Conservation (phyloP, 2,888 invertebrate species). For the Leptinotarsa juncta region DNA sequence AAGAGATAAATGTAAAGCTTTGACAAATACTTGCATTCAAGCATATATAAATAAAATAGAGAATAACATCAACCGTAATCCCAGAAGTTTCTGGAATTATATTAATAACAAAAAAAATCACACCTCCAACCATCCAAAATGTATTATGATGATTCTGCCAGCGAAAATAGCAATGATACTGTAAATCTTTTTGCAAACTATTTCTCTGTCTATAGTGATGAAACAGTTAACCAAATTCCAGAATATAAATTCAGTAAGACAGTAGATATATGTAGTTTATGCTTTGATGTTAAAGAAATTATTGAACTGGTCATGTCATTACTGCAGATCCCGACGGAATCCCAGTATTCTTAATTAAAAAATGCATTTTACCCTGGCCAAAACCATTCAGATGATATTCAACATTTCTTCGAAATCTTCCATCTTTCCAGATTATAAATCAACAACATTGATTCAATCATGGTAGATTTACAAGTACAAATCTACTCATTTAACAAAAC, state of each 20-base stretch:
- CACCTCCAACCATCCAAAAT: not conserved
- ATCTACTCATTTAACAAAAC: too few species aligned
- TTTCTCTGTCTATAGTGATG: not conserved
- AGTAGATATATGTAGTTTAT: too few species aligned
- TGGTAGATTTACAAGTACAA: too few species aligned
- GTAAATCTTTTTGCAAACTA: not conserved
- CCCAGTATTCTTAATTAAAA: not conserved
- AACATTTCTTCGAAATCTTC: not conserved
- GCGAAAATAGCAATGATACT: not conserved
- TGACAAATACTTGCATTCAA: not conserved
- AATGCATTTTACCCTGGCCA: too few species aligned
- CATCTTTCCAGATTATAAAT: too few species aligned
- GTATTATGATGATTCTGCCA: not conserved
- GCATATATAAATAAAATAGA: not conserved
- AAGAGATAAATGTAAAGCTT: not conserved
- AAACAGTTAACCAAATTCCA: too few species aligned
- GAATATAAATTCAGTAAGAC: too few species aligned
- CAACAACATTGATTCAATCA: too few species aligned
- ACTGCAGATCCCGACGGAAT: slow-evolving; percentile 1
- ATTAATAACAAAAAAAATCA: too few species aligned
- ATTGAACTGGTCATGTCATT: not conserved
- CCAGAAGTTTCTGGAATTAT: too few species aligned
- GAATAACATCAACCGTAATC: not conserved
- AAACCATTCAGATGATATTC: not conserved
- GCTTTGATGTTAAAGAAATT: too few species aligned